Evolutionary conservation across 2,113 vertebrate species (phyloP).

Genomic region (Thinocorus orbignyianus): DNA sequence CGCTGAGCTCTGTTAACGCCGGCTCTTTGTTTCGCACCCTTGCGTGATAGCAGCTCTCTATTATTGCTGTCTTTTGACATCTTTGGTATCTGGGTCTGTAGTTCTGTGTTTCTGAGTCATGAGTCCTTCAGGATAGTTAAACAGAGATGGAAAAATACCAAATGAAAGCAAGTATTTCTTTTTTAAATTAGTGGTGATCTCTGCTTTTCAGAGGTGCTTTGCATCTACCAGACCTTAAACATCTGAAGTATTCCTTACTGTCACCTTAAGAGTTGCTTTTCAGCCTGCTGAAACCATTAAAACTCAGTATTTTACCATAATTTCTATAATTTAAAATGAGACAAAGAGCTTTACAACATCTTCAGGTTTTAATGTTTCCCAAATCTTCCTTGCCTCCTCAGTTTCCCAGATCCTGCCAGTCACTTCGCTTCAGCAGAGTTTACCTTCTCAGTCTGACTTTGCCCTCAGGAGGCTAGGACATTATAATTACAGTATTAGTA

Average conservation of each 20-base stretch:
- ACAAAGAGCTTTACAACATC: background rate
- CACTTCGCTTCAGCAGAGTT: background rate
- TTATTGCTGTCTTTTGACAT: background rate
- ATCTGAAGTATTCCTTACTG: background rate
- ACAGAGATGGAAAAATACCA: background rate
- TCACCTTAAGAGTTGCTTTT: background rate
- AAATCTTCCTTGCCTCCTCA: background rate
- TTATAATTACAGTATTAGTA: background rate
- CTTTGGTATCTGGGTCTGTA: background rate
- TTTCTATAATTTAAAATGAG: background rate
- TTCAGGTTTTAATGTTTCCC: background rate
- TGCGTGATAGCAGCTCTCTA: background rate
- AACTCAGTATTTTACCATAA: background rate
- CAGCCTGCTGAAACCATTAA: background rate
- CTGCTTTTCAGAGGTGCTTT: background rate
- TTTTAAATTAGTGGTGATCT: background rate
- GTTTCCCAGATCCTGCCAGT: background rate
- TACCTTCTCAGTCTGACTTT: background rate
- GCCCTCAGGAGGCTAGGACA: rapidly evolving
- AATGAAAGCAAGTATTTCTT: background rate
- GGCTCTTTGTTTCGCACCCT: background rate
- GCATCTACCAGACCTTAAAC: background rate
- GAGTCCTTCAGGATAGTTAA: background rate
- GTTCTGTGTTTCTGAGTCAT: background rate
- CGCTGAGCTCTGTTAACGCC: background rate